Conservation (phyloP, 2,797 vertebrate genomes). For the Melanotaenia nigrans region DNA sequence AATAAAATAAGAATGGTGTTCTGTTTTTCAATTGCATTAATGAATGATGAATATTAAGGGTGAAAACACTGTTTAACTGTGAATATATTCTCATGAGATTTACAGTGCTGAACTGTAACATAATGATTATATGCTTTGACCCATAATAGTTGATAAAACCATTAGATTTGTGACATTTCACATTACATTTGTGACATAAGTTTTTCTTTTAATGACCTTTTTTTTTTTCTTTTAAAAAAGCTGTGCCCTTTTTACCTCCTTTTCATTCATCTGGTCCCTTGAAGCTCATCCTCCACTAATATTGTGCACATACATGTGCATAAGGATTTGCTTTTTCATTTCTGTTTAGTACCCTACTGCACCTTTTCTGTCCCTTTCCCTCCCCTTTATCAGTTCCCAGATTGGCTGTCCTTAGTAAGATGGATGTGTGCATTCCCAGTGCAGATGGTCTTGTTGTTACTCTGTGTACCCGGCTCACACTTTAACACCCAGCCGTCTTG, state of each 20-base stretch:
- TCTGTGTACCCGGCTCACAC: constrained; percentile 73
- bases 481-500: constrained; percentile 76
- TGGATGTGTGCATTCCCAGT: constrained; percentile 80
- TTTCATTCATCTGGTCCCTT: constrained; percentile 22
- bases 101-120: neutral
- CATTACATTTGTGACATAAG: neutral
- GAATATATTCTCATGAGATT: constrained; percentile 6
- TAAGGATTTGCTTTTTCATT: constrained; percentile 25
- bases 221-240: constrained; percentile 15
- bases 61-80: constrained; percentile 7
- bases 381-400: constrained; percentile 54
- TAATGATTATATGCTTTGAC: constrained; percentile 5
- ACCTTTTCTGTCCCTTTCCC: constrained; percentile 11
- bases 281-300: constrained; percentile 1
- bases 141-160: neutral
- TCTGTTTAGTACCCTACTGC: constrained; percentile 9
- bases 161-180: neutral
- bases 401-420: constrained; percentile 76
- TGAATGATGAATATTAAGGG: constrained; percentile 33
- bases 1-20: constrained; percentile 41
- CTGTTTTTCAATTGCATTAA: constrained; percentile 37
- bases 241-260: constrained; percentile 12
- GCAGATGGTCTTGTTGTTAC: constrained; percentile 82
- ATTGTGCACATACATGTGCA: neutral
- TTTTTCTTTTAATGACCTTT: neutral